Conservation (phyloP, 2,797 vertebrate species). For the Chloroceryle amazona region DNA sequence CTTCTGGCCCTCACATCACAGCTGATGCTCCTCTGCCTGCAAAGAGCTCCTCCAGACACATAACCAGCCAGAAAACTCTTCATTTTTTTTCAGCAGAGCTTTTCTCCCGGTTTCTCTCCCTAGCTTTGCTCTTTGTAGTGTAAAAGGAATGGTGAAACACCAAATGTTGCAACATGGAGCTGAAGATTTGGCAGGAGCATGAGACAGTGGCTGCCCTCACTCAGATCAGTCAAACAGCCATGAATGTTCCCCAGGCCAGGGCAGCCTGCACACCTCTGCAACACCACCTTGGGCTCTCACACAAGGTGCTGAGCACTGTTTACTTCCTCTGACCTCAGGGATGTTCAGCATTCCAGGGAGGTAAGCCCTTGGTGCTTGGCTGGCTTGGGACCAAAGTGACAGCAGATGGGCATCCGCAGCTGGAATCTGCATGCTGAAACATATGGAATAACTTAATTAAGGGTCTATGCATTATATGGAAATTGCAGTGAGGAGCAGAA, state of each 20-base stretch:
- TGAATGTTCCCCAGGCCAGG: background rate
- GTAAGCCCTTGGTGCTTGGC: background rate
- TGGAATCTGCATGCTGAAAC: background rate
- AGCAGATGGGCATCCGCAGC: background rate
- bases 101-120: background rate
- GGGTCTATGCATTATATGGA: background rate
- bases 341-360: background rate
- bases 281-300: background rate
- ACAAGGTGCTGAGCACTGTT: background rate
- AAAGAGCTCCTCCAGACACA: background rate
- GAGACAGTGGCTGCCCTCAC: background rate
- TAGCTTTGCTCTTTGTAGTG: background rate
- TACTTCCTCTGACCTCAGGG: background rate
- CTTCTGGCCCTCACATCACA: background rate
- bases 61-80: background rate
- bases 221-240: background rate
- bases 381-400: background rate
- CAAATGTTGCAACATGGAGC: background rate
- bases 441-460: background rate
- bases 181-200: background rate
- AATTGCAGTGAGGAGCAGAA: accelerated
- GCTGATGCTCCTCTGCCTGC: background rate
- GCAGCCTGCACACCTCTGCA: background rate
- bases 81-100: background rate
- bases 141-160: background rate